These are phyloP conservation scores for Arge pagana DNA, from an alignment of 2,888 invertebrate species.

Conservation along the genomic window DNA sequence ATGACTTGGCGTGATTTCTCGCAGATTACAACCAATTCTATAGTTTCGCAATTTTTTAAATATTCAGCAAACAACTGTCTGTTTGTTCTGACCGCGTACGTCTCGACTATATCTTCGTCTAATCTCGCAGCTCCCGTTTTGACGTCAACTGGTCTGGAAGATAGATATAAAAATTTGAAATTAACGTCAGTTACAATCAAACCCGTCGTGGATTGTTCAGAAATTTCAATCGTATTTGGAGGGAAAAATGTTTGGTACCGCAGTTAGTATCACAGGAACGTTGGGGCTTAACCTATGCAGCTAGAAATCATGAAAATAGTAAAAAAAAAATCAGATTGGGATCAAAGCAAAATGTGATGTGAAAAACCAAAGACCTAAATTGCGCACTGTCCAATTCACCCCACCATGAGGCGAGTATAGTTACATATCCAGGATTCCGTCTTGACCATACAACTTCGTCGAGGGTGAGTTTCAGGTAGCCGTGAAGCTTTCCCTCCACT, in stretches of 20 bases:
- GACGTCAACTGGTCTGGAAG: conserved; percentile 46
- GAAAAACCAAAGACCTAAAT: conserved; percentile 42
- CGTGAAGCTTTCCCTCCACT: conserved; percentile 53
- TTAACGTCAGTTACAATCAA: background rate
- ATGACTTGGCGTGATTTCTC: conserved; percentile 42
- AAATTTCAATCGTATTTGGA: no score
- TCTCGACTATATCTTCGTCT: conserved; percentile 37
- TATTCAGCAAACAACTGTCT: conserved; percentile 50
- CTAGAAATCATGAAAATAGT: background rate
- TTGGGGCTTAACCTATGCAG: no score
- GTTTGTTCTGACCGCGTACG: conserved; percentile 50
- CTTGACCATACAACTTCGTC: conserved; percentile 52
- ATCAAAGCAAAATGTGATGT: background rate
- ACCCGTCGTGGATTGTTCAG: no score
- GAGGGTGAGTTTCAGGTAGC: conserved; percentile 48
- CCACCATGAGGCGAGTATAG: conserved; percentile 53
- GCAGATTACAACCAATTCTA: conserved; percentile 46
- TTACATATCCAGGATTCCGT: conserved; percentile 45
- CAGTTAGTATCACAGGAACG: no score
- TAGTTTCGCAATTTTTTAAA: conserved; percentile 49
- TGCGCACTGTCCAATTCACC: conserved; percentile 49
- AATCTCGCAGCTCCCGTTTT: conserved; percentile 33
- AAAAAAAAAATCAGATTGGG: background rate
- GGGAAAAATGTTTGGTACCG: no score
- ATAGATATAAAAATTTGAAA: conserved; percentile 1